Percentiles rank a stretch among this genome's conserved stretches.
phyloP scores from a whole-genome alignment of 2,888 invertebrate genomes.

The Serripes groenlandicus region DNA sequence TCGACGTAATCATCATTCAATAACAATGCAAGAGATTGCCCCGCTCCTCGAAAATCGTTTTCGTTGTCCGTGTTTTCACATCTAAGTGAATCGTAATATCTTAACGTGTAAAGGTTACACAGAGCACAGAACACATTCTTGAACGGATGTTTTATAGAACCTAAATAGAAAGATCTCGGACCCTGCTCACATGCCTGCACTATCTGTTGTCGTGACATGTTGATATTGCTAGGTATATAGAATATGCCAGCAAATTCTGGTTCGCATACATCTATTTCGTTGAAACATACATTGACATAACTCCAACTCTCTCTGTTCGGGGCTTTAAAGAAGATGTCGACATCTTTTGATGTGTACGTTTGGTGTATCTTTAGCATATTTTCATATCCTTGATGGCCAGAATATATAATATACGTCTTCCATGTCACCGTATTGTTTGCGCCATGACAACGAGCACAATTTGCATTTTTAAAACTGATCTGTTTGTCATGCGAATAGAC shows the following conservation, averaged over 20 bases:
- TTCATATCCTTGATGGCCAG: neutral
- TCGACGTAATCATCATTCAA: neutral
- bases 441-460: neutral
- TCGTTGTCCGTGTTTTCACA: neutral
- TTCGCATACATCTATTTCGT: neutral
- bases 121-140: conserved; percentile 10
- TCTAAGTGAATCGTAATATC: neutral
- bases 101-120: neutral
- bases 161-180: neutral
- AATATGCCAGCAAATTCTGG: neutral
- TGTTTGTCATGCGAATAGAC: neutral
- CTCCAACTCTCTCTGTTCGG: neutral
- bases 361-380: neutral
- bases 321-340: neutral
- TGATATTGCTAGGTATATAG: neutral
- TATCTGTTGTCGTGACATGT: neutral
- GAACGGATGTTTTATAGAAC: neutral
- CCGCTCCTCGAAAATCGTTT: neutral
- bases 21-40: neutral
- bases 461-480: neutral
- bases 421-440: neutral
- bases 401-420: neutral
- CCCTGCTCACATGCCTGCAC: neutral
- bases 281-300: neutral
- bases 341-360: neutral